Conservation (phyloP, 2,797 vertebrate species). For the Lagocephalus sceleratus region DNA sequence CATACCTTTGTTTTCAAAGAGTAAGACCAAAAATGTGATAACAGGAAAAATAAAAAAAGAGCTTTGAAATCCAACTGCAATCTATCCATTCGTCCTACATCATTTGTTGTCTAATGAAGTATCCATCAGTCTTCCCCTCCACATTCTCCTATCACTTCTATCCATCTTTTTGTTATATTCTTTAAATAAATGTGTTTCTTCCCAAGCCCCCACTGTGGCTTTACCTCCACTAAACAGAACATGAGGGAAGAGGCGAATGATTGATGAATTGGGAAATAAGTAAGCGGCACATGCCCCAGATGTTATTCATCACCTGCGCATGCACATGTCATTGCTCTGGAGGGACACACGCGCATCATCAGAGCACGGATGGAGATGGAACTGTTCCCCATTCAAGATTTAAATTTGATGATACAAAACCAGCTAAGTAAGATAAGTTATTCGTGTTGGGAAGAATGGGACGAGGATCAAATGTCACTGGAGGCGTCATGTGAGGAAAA, state of each 20-base stretch:
- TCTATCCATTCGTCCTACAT: constrained; percentile 24
- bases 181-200: neutral
- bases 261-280: constrained; percentile 14
- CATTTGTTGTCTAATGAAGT: constrained; percentile 22
- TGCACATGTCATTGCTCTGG: neutral
- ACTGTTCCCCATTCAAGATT: too few relatives aligned
- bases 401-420: too few relatives aligned
- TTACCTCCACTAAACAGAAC: neutral
- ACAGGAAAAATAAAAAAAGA: constrained; percentile 26
- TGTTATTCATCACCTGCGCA: constrained; percentile 3
- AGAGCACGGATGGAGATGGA: too few relatives aligned
- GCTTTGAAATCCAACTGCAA: constrained; percentile 21
- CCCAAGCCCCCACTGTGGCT: neutral
- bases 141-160: neutral
- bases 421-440: too few relatives aligned
- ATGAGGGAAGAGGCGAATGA: constrained; percentile 7
- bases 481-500: constrained; percentile 6
- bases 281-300: neutral
- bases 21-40: constrained; percentile 22
- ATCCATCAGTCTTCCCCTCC: constrained; percentile 17
- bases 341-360: neutral
- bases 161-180: neutral
- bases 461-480: constrained; percentile 23
- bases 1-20: constrained; percentile 31
- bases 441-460: neutral